A percentile compares a stretch with the other conserved stretches of the same genome.
These are phyloP conservation scores for Tenualosa thibaudeaui DNA, from an alignment of 2,797 vertebrate genomes.

Conservation along the genomic window DNA sequence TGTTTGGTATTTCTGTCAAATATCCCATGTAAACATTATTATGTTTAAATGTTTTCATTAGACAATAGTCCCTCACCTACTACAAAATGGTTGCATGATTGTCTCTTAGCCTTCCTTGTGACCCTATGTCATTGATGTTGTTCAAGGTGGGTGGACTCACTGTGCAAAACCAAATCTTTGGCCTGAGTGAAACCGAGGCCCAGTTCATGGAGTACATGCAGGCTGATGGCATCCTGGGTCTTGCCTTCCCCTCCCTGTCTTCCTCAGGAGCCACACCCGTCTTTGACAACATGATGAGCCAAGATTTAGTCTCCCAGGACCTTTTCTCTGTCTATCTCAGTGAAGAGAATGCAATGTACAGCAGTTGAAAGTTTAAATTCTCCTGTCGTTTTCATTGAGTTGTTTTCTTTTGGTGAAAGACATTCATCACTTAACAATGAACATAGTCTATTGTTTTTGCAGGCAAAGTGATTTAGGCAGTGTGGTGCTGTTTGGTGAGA, in stretches of 20 bases:
- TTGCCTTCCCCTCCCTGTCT: constrained; percentile 63
- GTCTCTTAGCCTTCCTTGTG: neutral
- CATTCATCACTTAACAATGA: neutral
- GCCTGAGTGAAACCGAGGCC: constrained; percentile 66
- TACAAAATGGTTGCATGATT: neutral
- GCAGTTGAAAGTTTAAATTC: neutral
- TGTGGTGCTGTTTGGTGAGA: constrained; percentile 60
- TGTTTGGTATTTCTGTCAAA: neutral
- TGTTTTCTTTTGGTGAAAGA: too few species aligned
- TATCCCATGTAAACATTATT: neutral
- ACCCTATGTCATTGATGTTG: constrained; percentile 20
- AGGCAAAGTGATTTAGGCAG: constrained; percentile 47
- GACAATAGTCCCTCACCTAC: neutral
- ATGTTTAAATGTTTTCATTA: neutral
- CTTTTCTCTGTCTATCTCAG: constrained; percentile 70
- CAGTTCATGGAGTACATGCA: constrained; percentile 66
- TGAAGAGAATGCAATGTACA: constrained; percentile 32
- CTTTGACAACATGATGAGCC: constrained; percentile 64
- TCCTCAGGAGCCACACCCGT: constrained; percentile 62
- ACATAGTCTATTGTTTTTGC: neutral
- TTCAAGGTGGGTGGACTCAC: constrained; percentile 65
- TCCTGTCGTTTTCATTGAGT: too few species aligned
- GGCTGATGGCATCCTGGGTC: constrained; percentile 68
- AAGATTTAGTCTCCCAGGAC: constrained; percentile 57
- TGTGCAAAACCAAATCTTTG: constrained; percentile 67